These are phyloP conservation scores for Collichthys lucidus DNA, from an alignment of 2,113 vertebrate species.

Conservation along the genomic window DNA sequence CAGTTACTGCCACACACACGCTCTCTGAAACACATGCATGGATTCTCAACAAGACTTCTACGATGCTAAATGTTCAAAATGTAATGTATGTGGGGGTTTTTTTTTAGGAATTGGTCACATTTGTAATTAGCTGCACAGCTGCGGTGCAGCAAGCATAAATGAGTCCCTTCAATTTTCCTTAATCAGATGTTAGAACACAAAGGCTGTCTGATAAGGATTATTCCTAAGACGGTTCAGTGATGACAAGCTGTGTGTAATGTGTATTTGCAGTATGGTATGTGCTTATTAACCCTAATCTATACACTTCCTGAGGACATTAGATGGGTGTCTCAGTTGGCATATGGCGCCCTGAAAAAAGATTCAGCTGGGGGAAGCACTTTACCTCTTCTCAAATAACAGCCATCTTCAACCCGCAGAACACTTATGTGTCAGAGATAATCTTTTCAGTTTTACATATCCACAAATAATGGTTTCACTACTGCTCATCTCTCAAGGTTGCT, in stretches of 20 bases:
- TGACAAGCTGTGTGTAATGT: constrained; percentile 64
- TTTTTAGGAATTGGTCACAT: constrained; percentile 60
- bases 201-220: constrained; percentile 87
- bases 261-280: constrained; percentile 57
- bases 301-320: constrained; percentile 64
- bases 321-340: constrained; percentile 51
- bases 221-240: constrained; percentile 76
- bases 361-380: constrained; percentile 18
- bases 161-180: constrained; percentile 72
- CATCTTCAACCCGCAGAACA: constrained; percentile 35
- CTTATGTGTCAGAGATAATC: constrained; percentile 35
- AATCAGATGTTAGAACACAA: constrained; percentile 88
- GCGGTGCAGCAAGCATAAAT: constrained; percentile 67
- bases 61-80: constrained; percentile 45
- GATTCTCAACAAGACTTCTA: constrained; percentile 13
- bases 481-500: constrained; percentile 50
- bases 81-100: constrained; percentile 40
- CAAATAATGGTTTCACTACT: constrained; percentile 35
- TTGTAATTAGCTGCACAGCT: constrained; percentile 81
- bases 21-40: not conserved
- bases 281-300: constrained; percentile 77
- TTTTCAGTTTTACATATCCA: constrained; percentile 43
- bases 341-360: constrained; percentile 48
- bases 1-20: not conserved
- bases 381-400: constrained; percentile 45